Conservation (phyloP, 1,140 invertebrate genomes). For the Brachionus plicatilis region DNA sequence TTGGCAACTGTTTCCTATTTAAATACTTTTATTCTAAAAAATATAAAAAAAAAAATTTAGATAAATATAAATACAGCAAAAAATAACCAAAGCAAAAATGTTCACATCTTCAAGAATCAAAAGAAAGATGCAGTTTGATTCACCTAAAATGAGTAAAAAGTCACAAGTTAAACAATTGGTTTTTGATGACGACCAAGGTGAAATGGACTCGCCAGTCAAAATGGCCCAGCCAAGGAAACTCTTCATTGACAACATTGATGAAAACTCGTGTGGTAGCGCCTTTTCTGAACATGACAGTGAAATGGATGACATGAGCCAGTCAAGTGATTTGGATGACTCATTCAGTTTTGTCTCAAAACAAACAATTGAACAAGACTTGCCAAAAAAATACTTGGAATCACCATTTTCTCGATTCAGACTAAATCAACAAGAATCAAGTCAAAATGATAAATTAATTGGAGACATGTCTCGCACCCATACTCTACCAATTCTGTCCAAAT, state of each 20-base stretch:
- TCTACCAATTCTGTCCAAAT: background rate
- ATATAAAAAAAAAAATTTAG: background rate
- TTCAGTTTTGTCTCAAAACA: background rate
- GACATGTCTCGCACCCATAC: background rate
- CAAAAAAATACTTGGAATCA: background rate
- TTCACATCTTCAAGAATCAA: background rate
- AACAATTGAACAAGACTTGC: background rate
- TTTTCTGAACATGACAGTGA: background rate
- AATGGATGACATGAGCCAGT: background rate
- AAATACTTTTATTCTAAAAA: background rate
- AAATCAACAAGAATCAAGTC: background rate
- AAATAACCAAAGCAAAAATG: background rate
- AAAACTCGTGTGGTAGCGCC: background rate
- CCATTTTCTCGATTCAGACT: background rate
- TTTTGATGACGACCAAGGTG: background rate
- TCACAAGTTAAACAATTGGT: background rate
- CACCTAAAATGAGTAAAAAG: background rate
- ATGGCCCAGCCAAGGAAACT: background rate
- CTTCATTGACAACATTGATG: background rate
- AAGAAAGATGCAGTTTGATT: background rate
- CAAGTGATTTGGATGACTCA: background rate
- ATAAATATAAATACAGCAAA: background rate
- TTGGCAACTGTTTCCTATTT: background rate
- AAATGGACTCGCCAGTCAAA: background rate
- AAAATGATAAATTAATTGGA: background rate